phyloP scores from a whole-genome alignment of 2,797 vertebrate genomes.

The Molossus molossus region DNA sequence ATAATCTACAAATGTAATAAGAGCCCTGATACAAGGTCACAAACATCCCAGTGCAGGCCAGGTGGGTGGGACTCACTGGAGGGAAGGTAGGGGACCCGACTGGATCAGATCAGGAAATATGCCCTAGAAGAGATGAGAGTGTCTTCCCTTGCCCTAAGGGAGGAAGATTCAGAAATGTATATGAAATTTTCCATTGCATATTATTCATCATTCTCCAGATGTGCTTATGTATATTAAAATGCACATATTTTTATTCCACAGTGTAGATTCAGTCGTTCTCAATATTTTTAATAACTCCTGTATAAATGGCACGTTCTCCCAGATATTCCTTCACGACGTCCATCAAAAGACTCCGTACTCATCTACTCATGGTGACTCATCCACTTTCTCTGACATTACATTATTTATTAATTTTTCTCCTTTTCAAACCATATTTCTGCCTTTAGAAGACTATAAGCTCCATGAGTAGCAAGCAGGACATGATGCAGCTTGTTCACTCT shows the following conservation, averaged over 20 bases:
- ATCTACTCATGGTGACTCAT: background rate
- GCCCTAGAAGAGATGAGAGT: background rate
- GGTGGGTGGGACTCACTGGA: conserved; percentile 36
- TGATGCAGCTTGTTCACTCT: background rate
- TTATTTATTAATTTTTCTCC: background rate
- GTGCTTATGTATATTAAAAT: background rate
- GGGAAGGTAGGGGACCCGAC: background rate
- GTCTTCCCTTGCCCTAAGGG: background rate
- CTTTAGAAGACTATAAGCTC: background rate
- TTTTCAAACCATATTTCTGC: background rate
- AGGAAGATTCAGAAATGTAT: background rate
- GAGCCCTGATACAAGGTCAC: conserved; percentile 77
- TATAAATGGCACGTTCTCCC: background rate
- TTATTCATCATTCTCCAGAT: conserved; percentile 37
- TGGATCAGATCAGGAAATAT: background rate
- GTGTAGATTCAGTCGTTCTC: background rate
- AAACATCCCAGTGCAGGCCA: conserved; percentile 48
- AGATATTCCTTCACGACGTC: background rate
- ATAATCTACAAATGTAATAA: conserved; percentile 84
- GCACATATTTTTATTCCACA: background rate
- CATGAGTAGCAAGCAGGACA: background rate
- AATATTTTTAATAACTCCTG: background rate
- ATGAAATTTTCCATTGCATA: background rate
- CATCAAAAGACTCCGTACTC: background rate
- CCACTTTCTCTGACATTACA: conserved; percentile 35